These are phyloP conservation scores for Oscheius sp. DNA, from an alignment of 2,888 invertebrate species.

Conservation along the genomic window DNA sequence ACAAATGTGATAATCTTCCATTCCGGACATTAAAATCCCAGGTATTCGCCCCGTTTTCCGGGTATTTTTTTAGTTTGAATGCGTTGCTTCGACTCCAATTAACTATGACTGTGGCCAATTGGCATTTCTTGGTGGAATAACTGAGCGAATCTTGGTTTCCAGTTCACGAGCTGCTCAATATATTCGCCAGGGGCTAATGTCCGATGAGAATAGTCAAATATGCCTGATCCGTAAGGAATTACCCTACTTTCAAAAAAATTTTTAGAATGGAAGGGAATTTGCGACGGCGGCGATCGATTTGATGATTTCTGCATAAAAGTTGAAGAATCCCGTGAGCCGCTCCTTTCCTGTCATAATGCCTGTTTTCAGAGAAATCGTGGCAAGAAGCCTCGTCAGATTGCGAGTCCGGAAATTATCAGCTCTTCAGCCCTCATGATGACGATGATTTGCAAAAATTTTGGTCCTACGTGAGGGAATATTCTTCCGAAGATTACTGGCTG, in stretches of 20 bases:
- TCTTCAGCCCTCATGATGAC: background rate
- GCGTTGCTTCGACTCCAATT: background rate
- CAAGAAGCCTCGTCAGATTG: background rate
- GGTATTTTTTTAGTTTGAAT: background rate
- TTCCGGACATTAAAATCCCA: background rate
- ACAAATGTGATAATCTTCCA: background rate
- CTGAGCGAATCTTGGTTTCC: background rate
- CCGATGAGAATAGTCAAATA: background rate
- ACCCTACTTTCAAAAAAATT: background rate
- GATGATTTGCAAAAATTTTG: background rate
- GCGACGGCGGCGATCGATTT: background rate
- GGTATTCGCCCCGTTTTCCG: background rate
- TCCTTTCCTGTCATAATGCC: too few species aligned
- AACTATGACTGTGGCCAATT: background rate
- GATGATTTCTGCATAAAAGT: background rate
- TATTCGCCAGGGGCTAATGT: background rate
- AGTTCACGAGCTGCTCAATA: background rate
- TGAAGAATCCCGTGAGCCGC: background rate
- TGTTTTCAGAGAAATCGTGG: background rate
- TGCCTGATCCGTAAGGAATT: conserved; percentile 1
- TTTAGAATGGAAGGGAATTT: background rate
- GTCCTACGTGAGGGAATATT: background rate
- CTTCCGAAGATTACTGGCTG: background rate
- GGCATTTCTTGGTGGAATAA: background rate
- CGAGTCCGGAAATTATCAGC: background rate